Percentiles rank a stretch among this genome's conserved stretches.
Evolutionary conservation across 2,888 invertebrate species (phyloP).

Genomic region (Pseudococcus jackbeardsleyi): DNA sequence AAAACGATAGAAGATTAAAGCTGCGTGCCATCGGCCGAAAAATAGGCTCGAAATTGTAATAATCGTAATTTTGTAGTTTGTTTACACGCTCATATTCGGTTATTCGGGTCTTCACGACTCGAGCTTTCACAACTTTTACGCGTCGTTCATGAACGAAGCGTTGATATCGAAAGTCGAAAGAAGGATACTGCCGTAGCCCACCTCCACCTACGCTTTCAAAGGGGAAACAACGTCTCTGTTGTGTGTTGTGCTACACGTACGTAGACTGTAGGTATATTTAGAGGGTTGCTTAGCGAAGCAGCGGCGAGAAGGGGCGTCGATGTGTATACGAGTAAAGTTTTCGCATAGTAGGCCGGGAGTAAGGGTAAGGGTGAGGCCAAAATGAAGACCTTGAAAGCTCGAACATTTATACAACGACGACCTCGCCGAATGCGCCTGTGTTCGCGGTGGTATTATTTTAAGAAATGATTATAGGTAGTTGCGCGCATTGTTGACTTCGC

Average conservation of each 20-base stretch:
- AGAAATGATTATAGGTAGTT: slow-evolving; percentile 22
- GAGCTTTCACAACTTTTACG: slow-evolving; percentile 4
- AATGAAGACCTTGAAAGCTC: background rate
- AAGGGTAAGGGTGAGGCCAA: background rate
- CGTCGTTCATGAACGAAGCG: background rate
- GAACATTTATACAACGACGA: slow-evolving; percentile 2
- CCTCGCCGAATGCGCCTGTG: background rate
- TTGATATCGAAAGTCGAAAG: background rate
- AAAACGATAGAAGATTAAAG: too few relatives aligned
- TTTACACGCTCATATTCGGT: background rate
- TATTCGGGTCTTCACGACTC: background rate
- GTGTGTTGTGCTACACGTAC: too few relatives aligned
- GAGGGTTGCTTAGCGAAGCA: background rate
- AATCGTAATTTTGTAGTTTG: background rate
- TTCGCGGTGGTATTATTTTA: slow-evolving; percentile 17
- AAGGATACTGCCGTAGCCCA: too few relatives aligned
- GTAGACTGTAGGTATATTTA: background rate
- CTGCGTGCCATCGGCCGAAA: too few relatives aligned
- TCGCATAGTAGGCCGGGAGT: background rate
- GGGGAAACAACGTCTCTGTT: too few relatives aligned
- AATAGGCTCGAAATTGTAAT: too few relatives aligned
- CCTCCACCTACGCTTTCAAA: too few relatives aligned
- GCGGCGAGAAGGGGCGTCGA: too few relatives aligned
- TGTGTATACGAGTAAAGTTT: background rate
- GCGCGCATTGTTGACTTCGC: slow-evolving; percentile 16